These are phyloP conservation scores for Eupithecia centaureata DNA, from an alignment of 2,888 invertebrate species.

Conservation along the genomic window DNA sequence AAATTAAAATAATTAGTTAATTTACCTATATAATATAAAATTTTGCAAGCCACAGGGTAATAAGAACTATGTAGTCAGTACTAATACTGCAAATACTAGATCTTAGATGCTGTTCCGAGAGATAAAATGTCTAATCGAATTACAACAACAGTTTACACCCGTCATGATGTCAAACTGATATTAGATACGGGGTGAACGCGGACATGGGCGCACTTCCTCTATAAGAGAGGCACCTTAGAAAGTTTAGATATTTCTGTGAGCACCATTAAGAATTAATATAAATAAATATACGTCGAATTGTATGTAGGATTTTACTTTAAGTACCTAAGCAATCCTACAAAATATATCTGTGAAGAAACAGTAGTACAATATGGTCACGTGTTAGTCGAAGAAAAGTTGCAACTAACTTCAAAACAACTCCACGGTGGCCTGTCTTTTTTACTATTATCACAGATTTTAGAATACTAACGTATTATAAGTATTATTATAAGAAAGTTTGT, in stretches of 20 bases:
- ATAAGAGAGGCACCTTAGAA: not conserved
- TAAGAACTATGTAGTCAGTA: not conserved
- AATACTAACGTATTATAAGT: no score
- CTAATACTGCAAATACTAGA: slow-evolving; percentile 37
- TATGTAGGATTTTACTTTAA: not conserved
- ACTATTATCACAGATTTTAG: no score
- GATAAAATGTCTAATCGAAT: slow-evolving; percentile 49
- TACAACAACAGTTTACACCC: slow-evolving; percentile 41
- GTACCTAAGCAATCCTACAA: no score
- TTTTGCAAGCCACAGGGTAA: not conserved
- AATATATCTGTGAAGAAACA: no score
- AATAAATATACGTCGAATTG: not conserved
- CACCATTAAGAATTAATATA: not conserved
- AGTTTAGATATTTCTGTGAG: not conserved
- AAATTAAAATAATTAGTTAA: no score
- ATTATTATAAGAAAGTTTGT: no score
- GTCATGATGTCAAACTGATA: slow-evolving; percentile 21
- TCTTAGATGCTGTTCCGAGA: slow-evolving; percentile 37
- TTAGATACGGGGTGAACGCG: not conserved
- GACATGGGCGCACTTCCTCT: not conserved
- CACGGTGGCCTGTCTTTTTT: no score
- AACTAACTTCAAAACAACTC: no score
- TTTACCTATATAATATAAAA: no score
- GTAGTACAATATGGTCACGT: no score
- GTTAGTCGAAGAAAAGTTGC: no score